phyloP scores from a whole-genome alignment of 2,113 vertebrate species.

The Stomatorhinus ivindoensis region DNA sequence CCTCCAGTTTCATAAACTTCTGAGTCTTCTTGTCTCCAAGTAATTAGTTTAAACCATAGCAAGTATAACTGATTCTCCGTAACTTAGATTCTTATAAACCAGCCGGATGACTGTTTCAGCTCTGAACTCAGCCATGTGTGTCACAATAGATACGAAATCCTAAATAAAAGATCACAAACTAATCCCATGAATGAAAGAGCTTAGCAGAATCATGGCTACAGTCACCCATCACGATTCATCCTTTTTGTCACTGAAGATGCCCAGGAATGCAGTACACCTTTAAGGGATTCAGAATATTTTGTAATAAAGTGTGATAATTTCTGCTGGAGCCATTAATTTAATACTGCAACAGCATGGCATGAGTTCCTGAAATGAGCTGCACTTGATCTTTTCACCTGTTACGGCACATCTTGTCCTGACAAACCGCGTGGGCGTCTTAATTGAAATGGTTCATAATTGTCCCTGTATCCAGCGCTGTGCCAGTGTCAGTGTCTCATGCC shows the following conservation, averaged over 20 bases:
- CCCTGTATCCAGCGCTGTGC: slow-evolving; percentile 42
- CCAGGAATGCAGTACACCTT: neutral
- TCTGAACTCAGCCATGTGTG: neutral
- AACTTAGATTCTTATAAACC: neutral
- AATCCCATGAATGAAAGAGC: neutral
- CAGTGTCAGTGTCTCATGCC: neutral
- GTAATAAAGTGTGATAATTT: slow-evolving; percentile 27
- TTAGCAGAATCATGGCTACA: neutral
- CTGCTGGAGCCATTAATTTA: slow-evolving; percentile 52
- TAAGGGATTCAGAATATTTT: slow-evolving; percentile 4
- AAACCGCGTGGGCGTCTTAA: slow-evolving; percentile 47
- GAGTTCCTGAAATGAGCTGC: slow-evolving; percentile 43
- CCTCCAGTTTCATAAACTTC: neutral
- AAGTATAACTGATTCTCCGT: neutral
- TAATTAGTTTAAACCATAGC: neutral
- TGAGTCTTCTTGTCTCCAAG: neutral
- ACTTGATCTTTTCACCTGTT: slow-evolving; percentile 46
- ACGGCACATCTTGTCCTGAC: slow-evolving; percentile 39
- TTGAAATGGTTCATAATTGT: slow-evolving; percentile 50
- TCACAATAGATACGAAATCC: neutral
- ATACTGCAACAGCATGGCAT: slow-evolving; percentile 40
- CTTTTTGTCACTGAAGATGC: neutral
- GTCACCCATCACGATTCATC: neutral
- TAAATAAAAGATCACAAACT: neutral
- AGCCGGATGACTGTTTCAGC: neutral